Evolutionary conservation across 2,888 invertebrate genomes (phyloP).

Genomic region (Dryobotodes eremita): DNA sequence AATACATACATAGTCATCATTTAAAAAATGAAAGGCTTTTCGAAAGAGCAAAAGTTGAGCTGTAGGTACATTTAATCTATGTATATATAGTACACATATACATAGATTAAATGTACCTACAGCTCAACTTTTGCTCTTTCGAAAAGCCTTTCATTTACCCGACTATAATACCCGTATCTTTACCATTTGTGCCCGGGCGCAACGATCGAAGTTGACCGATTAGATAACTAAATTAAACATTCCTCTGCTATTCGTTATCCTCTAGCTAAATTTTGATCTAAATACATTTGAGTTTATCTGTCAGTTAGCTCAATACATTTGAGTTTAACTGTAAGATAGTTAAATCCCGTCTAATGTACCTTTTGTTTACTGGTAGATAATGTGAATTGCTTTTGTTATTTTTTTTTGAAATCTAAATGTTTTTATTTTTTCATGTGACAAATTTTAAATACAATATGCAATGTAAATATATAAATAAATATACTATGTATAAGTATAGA

Average conservation of each 20-base stretch:
- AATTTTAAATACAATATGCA: too few species aligned
- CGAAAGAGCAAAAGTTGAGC: background rate
- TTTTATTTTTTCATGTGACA: too few species aligned
- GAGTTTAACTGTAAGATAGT: background rate
- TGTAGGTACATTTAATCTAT: background rate
- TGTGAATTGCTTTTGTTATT: background rate
- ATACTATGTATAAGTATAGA: too few species aligned
- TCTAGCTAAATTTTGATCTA: background rate
- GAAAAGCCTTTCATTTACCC: too few species aligned
- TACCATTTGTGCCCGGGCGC: background rate
- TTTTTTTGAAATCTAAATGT: background rate
- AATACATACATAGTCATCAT: background rate
- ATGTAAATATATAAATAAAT: too few species aligned
- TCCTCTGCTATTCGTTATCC: background rate
- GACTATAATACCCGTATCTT: background rate
- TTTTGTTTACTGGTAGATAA: background rate
- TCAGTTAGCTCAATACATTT: background rate
- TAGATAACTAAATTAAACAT: conserved; percentile 15
- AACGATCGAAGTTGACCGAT: conserved; percentile 16
- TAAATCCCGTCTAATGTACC: too few species aligned
- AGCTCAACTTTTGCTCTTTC: too few species aligned
- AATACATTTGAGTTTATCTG: conserved; percentile 4
- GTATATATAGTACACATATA: too few species aligned
- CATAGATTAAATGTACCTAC: too few species aligned
- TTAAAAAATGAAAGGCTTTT: background rate